These are phyloP conservation scores for Garra rufa DNA, from an alignment of 2,113 vertebrate species.

Conservation along the genomic window DNA sequence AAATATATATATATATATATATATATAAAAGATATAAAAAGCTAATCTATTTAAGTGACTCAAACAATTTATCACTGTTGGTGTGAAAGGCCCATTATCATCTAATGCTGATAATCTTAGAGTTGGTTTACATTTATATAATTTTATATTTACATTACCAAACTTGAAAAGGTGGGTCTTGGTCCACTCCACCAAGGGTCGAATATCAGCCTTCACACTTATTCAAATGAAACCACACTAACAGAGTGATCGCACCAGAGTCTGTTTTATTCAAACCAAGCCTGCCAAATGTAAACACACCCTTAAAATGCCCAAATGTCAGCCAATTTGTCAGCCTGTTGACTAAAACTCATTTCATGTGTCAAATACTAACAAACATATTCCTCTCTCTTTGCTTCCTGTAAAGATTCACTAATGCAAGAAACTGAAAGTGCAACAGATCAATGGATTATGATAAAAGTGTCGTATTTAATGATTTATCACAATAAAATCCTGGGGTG, in stretches of 20 bases:
- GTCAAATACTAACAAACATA: not conserved
- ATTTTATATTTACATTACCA: no score
- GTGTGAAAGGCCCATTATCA: not conserved
- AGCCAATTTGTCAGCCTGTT: not conserved
- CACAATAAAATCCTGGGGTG: conserved; percentile 32
- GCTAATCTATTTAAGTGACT: not conserved
- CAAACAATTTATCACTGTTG: not conserved
- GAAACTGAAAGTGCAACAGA: conserved; percentile 9
- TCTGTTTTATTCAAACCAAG: not conserved
- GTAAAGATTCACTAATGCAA: not conserved
- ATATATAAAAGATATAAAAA: not conserved
- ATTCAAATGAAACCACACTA: not conserved
- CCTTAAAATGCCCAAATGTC: not conserved
- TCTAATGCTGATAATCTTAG: not conserved
- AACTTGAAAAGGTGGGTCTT: not conserved
- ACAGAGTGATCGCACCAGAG: not conserved
- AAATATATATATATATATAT: not conserved
- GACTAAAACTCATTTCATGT: not conserved
- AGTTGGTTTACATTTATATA: no score
- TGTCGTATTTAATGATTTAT: conserved; percentile 43
- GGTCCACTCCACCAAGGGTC: no score
- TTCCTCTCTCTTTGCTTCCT: not conserved
- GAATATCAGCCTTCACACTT: not conserved
- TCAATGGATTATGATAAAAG: conserved; percentile 41
- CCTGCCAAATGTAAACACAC: not conserved